Evolutionary conservation across 2,113 vertebrate species (phyloP).

Genomic region (Myrmecobius fasciatus): DNA sequence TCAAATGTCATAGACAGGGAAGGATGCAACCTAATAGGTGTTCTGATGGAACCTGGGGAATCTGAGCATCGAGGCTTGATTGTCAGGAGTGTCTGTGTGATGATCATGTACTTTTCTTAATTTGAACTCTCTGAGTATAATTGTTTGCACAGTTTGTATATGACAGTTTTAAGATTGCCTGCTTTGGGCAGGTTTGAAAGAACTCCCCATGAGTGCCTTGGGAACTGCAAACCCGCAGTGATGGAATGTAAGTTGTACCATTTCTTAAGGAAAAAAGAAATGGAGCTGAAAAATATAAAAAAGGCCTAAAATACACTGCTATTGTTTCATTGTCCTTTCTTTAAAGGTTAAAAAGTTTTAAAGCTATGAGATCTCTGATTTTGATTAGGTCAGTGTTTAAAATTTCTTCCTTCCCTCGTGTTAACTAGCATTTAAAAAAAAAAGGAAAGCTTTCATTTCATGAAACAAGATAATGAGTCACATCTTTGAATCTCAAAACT

Average conservation of each 20-base stretch:
- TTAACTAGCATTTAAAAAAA: neutral
- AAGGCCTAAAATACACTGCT: neutral
- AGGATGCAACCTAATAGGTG: fast-evolving
- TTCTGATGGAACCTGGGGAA: neutral
- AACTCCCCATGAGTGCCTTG: neutral
- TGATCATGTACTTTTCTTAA: neutral
- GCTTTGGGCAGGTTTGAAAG: neutral
- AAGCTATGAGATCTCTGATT: neutral
- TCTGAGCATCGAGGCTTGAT: neutral
- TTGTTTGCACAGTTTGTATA: fast-evolving
- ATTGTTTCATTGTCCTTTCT: neutral
- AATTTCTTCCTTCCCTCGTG: neutral
- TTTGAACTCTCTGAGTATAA: neutral
- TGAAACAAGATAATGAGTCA: too few relatives aligned
- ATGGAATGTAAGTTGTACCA: neutral
- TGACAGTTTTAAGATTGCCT: neutral
- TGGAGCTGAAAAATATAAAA: neutral
- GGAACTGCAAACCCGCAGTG: neutral
- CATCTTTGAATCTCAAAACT: neutral
- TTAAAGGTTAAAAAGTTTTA: neutral
- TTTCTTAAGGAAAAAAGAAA: neutral
- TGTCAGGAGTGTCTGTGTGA: fast-evolving
- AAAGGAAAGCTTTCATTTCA: neutral
- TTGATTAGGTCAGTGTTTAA: neutral
- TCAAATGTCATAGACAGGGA: neutral